phyloP scores from a whole-genome alignment of 2,113 vertebrate genomes.

The Spea multiplicata region DNA sequence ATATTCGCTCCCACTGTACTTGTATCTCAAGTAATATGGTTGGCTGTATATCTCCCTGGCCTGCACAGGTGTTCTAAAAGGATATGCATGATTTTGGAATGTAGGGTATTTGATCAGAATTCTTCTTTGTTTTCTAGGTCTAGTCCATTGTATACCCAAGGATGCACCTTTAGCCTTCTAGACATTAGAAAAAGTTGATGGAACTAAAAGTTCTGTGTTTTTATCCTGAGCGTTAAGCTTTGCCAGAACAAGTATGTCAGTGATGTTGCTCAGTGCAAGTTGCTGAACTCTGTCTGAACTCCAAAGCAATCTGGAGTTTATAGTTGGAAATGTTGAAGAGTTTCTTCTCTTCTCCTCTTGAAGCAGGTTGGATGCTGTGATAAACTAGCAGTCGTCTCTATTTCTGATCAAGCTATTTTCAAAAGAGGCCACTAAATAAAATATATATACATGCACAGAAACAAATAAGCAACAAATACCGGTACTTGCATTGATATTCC shows the following conservation, averaged over 20 bases:
- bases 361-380: not conserved
- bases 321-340: not conserved
- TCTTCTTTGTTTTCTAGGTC: too few relatives aligned
- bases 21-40: too few relatives aligned
- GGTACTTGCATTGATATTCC: not conserved
- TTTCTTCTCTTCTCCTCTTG: not conserved
- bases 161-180: not conserved
- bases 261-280: not conserved
- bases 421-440: not conserved
- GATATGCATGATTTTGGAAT: too few relatives aligned
- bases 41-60: too few relatives aligned
- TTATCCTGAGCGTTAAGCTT: not conserved
- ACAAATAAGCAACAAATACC: not conserved
- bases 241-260: not conserved
- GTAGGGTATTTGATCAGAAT: too few relatives aligned
- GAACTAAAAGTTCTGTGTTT: not conserved
- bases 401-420: not conserved
- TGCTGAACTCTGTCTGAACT: not conserved
- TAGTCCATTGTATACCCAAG: not conserved
- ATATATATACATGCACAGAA: not conserved
- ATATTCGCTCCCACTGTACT: too few relatives aligned
- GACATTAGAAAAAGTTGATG: not conserved
- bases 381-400: not conserved
- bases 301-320: not conserved
- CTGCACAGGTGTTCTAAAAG: too few relatives aligned